These are phyloP conservation scores for Ariopsis seemanni DNA, from an alignment of 2,113 vertebrate genomes.

Conservation along the genomic window DNA sequence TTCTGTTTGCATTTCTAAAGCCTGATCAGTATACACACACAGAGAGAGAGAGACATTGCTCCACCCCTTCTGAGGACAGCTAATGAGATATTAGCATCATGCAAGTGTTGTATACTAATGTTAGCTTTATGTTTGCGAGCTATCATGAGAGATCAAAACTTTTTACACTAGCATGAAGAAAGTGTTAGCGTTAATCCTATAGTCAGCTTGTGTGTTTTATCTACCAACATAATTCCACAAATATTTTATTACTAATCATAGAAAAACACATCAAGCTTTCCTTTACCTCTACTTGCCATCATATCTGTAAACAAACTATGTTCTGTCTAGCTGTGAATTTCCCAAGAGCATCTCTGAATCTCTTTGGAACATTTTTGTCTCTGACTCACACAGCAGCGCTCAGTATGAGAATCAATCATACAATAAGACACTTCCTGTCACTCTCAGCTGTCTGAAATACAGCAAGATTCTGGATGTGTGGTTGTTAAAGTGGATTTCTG, in stretches of 20 bases:
- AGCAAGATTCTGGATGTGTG: too few relatives aligned
- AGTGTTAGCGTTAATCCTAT: not conserved
- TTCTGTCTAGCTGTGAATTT: not conserved
- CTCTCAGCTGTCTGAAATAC: too few relatives aligned
- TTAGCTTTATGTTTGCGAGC: not conserved
- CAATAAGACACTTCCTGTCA: too few relatives aligned
- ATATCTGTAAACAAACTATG: not conserved
- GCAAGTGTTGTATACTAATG: not conserved
- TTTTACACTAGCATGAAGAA: not conserved
- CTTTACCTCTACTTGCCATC: not conserved
- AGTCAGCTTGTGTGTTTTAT: not conserved
- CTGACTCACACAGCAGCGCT: too few relatives aligned
- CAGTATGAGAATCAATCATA: too few relatives aligned
- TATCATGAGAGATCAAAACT: not conserved
- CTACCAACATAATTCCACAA: not conserved
- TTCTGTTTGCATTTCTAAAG: too few relatives aligned
- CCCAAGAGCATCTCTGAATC: not conserved
- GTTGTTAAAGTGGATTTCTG: too few relatives aligned
- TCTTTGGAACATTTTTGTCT: too few relatives aligned
- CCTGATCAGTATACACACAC: too few relatives aligned
- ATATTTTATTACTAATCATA: not conserved
- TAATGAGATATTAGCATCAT: not conserved
- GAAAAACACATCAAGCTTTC: not conserved
- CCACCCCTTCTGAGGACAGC: not conserved
- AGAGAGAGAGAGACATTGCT: not conserved